Evolutionary conservation across 2,888 invertebrate genomes (phyloP).

Genomic region (Drosophila kanekoi): DNA sequence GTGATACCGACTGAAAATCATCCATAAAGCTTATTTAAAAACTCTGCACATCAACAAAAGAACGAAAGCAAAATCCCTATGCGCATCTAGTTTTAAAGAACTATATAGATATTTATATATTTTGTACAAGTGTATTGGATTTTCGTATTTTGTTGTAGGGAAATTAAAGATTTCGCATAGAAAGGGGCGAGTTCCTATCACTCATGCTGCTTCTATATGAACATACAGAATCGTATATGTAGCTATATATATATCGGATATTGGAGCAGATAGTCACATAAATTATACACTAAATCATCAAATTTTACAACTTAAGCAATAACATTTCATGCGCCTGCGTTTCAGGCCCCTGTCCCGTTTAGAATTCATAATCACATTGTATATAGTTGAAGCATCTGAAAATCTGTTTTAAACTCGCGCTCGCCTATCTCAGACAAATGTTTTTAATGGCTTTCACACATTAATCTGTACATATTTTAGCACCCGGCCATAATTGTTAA

Average conservation of each 20-base stretch:
- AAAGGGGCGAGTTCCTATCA: slow-evolving; percentile 45
- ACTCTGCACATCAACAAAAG: slow-evolving; percentile 31
- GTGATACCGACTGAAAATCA: slow-evolving; percentile 73
- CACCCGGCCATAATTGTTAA: slow-evolving; percentile 56
- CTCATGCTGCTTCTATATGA: neutral
- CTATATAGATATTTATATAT: slow-evolving; percentile 8
- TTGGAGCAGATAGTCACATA: neutral
- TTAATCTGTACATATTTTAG: slow-evolving; percentile 43
- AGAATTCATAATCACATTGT: slow-evolving; percentile 14
- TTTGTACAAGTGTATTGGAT: slow-evolving; percentile 9
- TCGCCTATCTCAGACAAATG: slow-evolving; percentile 48
- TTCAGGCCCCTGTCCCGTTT: neutral
- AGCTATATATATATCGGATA: neutral
- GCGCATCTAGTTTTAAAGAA: too few species aligned
- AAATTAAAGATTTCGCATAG: neutral
- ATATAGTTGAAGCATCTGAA: slow-evolving; percentile 31
- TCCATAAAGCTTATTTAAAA: slow-evolving; percentile 56
- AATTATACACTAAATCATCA: neutral
- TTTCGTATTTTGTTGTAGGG: slow-evolving; percentile 13
- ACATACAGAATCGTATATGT: neutral
- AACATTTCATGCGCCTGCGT: slow-evolving; percentile 11
- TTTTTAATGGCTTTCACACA: slow-evolving; percentile 20
- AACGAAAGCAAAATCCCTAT: too few species aligned
- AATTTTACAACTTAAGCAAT: too few species aligned
- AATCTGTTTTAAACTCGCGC: slow-evolving; percentile 22